Conservation (phyloP, 2,797 vertebrate genomes). For the Epinephelus awoara region DNA sequence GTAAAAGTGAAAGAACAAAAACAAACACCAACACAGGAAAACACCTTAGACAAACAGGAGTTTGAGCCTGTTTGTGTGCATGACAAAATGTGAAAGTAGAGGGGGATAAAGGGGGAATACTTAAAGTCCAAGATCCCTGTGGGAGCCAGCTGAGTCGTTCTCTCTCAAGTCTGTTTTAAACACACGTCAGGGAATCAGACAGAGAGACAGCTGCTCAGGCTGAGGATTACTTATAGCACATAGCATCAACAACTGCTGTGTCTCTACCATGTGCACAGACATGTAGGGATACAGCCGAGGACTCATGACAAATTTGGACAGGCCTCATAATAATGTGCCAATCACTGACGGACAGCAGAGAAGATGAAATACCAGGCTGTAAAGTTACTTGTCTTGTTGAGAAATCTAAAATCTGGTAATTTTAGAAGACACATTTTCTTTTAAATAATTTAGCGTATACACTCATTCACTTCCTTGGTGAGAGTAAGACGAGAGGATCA, state of each 20-base stretch:
- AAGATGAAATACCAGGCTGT: neutral
- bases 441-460: neutral
- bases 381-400: neutral
- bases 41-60: neutral
- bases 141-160: constrained; percentile 45
- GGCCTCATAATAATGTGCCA: constrained; percentile 9
- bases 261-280: constrained; percentile 9
- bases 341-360: constrained; percentile 18
- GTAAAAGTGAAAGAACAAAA: constrained; percentile 56
- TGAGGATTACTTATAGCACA: constrained; percentile 58
- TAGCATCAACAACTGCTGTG: constrained; percentile 48
- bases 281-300: constrained; percentile 13
- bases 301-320: constrained; percentile 25
- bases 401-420: neutral
- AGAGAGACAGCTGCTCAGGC: constrained; percentile 65
- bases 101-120: constrained; percentile 33
- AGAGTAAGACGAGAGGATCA: neutral
- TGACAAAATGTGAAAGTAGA: constrained; percentile 24
- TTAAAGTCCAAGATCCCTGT: constrained; percentile 43
- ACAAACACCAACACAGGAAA: neutral
- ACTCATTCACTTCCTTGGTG: too few species aligned
- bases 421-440: neutral
- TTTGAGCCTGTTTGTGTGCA: neutral
- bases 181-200: constrained; percentile 33
- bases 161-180: constrained; percentile 58